These are phyloP conservation scores for Ciconia boyciana DNA, from an alignment of 2,113 vertebrate genomes.

Conservation along the genomic window DNA sequence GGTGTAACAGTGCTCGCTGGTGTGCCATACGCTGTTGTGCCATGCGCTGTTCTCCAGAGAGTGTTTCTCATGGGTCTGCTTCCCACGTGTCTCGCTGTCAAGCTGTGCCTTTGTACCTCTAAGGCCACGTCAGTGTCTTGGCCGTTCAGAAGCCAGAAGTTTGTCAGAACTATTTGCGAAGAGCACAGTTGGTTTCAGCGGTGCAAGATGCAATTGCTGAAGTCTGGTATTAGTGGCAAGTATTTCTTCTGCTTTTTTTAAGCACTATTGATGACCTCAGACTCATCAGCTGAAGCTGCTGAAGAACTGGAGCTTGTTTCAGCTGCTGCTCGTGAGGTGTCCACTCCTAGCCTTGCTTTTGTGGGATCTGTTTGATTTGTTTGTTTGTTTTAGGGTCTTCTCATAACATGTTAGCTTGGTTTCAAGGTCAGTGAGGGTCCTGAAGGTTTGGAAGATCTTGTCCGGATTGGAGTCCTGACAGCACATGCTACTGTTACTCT, in stretches of 20 bases:
- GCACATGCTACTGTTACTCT: fast-evolving
- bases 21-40: fast-evolving
- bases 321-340: neutral
- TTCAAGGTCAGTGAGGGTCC: neutral
- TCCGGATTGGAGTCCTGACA: neutral
- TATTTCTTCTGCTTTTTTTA: neutral
- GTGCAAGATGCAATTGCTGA: neutral
- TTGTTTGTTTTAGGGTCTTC: neutral
- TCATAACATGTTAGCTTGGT: neutral
- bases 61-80: fast-evolving
- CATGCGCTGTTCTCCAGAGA: fast-evolving
- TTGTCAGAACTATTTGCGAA: neutral
- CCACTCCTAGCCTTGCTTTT: neutral
- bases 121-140: too few relatives aligned
- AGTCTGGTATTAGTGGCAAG: neutral
- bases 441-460: neutral
- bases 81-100: fast-evolving
- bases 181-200: neutral
- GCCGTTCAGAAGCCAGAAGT: fast-evolving
- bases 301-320: neutral
- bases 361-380: neutral
- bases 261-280: fast-evolving
- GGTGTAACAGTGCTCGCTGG: fast-evolving
- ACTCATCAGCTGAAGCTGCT: neutral
- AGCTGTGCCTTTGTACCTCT: neutral